Conservation (phyloP, 2,797 vertebrate species). For the Acanthis flammea region DNA sequence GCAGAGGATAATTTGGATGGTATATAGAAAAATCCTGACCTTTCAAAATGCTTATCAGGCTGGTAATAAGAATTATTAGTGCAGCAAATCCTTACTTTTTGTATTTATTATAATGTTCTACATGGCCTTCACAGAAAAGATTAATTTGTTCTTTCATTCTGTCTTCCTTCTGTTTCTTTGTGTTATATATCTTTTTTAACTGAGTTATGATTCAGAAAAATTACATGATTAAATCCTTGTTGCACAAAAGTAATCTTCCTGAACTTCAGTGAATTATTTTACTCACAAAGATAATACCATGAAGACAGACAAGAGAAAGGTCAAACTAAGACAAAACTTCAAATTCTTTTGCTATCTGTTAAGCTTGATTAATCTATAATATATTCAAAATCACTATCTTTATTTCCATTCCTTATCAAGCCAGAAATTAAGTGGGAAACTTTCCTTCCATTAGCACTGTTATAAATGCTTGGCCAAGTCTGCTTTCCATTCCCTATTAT, state of each 20-base stretch:
- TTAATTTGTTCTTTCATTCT: not conserved
- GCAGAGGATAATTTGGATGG: not conserved
- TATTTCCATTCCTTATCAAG: not conserved
- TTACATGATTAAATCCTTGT: constrained; percentile 22
- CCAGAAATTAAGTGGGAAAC: not conserved
- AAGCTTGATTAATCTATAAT: not conserved
- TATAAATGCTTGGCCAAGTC: not conserved
- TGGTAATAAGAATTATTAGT: not conserved
- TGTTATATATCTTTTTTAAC: not conserved
- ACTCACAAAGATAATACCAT: not conserved
- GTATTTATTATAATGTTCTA: not conserved
- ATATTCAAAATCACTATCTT: not conserved
- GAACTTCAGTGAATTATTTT: not conserved
- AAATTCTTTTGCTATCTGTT: not conserved
- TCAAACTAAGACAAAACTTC: not conserved
- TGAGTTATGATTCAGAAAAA: constrained; percentile 19
- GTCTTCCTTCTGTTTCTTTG: not conserved
- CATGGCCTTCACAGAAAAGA: not conserved
- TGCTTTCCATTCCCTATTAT: not conserved
- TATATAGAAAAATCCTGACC: not conserved
- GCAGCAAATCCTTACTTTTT: not conserved
- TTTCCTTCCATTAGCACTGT: not conserved
- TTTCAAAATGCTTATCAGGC: not conserved
- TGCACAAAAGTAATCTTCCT: constrained; percentile 12
- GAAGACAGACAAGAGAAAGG: not conserved